Evolutionary conservation across 2,888 invertebrate species (phyloP), one percentile per base, ranked within the genome.

Genomic region (Rhingia campestris): DNA sequence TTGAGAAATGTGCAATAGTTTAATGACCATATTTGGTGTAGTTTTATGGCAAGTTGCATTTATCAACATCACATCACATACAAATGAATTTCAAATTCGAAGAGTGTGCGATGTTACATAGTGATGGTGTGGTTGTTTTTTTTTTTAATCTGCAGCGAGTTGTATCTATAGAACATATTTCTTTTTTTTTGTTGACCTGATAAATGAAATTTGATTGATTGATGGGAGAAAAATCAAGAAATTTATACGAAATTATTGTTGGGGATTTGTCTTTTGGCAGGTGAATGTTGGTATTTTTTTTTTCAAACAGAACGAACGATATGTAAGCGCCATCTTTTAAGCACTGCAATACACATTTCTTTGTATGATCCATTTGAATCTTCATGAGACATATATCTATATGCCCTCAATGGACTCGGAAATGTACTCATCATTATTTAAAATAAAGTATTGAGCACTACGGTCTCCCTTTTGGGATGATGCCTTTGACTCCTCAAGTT

Each of bases 1-100:
- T 90, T 90, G 90, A 90, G 90, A 90, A 90, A 90, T 90, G 91
- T 89, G 91, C 90, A 90, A 90, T 90, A 90, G 90, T 90, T 89
- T 89, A 90, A 89, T 89, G 89, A 88, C 90, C 90, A 90, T 90
- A 88, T 91, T 90, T 88, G 89, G 91, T 86, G 86, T 87, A 89
- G 88, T 89, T 89, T 90, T 90, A 90, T 89, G 90, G 89, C 90
- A 88, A 91, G 89, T 91, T 90, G 89, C 88, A 90, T 91, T 90
- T 88, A 90, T 90, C 90, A 85, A 81, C 85, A 81, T 85, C 81
- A 85, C 75, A 81, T 81, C 81, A 85, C 79, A 85, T 76, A 84
- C 84, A 84, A 84, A 84, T 84, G 84, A 84, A 84, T 84, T 84
- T 84, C 84, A 84, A 80, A 84, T 84, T 80, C 80, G 80, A 64